Evolutionary conservation across 2,113 vertebrate species (phyloP).

Genomic region (Corvus hawaiiensis): DNA sequence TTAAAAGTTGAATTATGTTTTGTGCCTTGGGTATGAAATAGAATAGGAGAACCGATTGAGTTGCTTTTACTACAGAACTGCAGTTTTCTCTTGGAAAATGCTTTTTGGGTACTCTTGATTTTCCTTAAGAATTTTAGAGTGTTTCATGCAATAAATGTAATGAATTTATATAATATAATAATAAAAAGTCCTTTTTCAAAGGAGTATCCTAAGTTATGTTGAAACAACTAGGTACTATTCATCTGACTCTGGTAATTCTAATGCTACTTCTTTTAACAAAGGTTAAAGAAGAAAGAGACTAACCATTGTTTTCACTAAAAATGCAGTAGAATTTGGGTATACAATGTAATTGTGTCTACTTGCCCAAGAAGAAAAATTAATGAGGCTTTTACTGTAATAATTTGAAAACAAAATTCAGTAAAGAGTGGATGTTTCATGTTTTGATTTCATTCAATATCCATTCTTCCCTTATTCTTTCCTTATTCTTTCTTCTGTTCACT

Average conservation of each 20-base stretch:
- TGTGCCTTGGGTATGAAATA: background rate
- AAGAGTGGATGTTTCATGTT: background rate
- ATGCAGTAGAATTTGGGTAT: background rate
- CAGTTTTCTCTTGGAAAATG: background rate
- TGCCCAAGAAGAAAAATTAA: background rate
- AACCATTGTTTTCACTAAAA: background rate
- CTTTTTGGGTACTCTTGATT: background rate
- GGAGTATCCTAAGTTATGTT: background rate
- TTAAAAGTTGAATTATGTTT: background rate
- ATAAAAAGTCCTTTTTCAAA: rapidly evolving
- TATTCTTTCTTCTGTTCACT: background rate
- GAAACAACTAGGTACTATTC: background rate
- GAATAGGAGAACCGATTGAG: background rate
- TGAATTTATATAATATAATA: background rate
- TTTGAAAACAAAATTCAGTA: background rate
- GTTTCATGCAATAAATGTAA: background rate
- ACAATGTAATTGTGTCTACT: background rate
- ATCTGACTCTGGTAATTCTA: background rate
- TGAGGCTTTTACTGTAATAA: background rate
- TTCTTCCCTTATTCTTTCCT: background rate
- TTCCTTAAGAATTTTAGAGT: background rate
- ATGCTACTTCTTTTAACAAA: background rate
- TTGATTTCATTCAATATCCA: background rate
- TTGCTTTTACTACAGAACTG: background rate
- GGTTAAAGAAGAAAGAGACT: background rate